Evolutionary conservation across 2,113 vertebrate species (phyloP).

Genomic region (Podocnemis expansa): DNA sequence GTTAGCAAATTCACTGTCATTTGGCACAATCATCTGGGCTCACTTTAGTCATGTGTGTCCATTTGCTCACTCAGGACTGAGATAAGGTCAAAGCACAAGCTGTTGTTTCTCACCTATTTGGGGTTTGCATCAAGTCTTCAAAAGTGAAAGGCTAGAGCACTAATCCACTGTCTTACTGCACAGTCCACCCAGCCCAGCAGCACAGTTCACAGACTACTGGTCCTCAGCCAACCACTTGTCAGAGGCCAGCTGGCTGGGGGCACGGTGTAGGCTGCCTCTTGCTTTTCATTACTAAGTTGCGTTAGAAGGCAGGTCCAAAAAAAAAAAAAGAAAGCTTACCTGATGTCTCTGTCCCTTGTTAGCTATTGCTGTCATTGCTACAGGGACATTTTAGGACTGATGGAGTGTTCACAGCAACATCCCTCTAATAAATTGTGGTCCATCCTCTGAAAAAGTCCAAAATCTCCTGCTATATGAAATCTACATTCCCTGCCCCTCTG

Average conservation of each 20-base stretch:
- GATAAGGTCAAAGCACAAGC: background rate
- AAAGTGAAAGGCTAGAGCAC: background rate
- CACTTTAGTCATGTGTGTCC: background rate
- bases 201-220: background rate
- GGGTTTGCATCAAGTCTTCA: background rate
- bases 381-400: background rate
- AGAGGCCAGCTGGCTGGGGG: background rate
- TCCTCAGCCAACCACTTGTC: background rate
- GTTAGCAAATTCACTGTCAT: background rate
- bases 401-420: background rate
- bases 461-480: background rate
- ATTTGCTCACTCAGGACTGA: background rate
- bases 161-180: background rate
- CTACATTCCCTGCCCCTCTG: background rate
- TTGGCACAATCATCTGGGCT: background rate
- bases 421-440: background rate
- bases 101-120: background rate
- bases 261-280: background rate
- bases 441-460: background rate
- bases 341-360: background rate
- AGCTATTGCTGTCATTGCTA: background rate
- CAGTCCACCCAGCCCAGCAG: background rate
- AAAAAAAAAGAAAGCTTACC: background rate
- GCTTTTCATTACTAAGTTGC: background rate
- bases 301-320: background rate